phyloP scores from a whole-genome alignment of 2,113 vertebrate species.

The Romanogobio albipinnatus region DNA sequence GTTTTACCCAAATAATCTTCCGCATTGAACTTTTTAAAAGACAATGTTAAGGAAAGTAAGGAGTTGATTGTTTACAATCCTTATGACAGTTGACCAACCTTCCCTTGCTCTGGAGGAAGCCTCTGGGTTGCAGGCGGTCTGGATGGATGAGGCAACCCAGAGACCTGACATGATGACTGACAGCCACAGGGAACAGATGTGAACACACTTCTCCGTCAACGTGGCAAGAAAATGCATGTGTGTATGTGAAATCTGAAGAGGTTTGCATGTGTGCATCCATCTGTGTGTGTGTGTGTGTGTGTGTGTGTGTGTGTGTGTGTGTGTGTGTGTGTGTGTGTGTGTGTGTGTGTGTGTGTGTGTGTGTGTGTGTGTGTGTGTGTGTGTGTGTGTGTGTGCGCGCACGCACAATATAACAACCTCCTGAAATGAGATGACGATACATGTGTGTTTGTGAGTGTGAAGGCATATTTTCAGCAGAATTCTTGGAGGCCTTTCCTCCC shows the following conservation, averaged over 20 bases:
- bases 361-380: background rate
- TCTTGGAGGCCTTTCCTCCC: conserved; percentile 32
- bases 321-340: too few species aligned
- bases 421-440: conserved; percentile 23
- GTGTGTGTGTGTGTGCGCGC: background rate
- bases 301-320: background rate
- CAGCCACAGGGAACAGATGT: conserved; percentile 37
- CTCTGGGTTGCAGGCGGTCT: conserved; percentile 12
- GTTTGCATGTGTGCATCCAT: conserved; percentile 4
- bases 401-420: background rate
- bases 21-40: background rate
- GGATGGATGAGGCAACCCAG: background rate
- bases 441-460: conserved; percentile 19
- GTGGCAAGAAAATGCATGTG: conserved; percentile 24
- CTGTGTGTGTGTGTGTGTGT: background rate
- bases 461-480: background rate
- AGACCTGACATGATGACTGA: conserved; percentile 37
- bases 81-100: conserved; percentile 10
- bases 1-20: background rate
- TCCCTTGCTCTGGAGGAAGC: conserved; percentile 5
- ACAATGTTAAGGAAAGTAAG: background rate
- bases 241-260: conserved; percentile 26
- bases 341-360: too few species aligned
- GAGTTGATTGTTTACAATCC: conserved; percentile 12
- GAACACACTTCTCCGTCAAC: background rate